Conservation (phyloP, 2,797 vertebrate genomes). For the Florisuga fusca region DNA sequence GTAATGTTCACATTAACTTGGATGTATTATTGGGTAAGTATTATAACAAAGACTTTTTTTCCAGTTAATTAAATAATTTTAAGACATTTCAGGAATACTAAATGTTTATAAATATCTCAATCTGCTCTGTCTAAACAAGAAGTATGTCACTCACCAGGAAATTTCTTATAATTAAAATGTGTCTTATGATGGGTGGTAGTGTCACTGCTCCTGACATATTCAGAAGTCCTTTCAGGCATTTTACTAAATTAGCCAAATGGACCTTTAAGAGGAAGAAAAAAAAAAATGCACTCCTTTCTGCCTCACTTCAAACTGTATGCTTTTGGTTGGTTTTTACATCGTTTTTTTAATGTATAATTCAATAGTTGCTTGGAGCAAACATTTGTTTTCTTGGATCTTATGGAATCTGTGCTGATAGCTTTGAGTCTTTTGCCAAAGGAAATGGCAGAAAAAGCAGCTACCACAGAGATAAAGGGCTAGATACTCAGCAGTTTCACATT, state of each 20-base stretch:
- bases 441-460: neutral
- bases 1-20: neutral
- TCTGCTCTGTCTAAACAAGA: neutral
- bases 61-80: neutral
- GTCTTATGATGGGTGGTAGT: neutral
- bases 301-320: neutral
- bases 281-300: neutral
- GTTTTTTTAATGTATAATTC: slow-evolving; percentile 28
- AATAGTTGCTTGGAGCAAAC: neutral
- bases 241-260: neutral
- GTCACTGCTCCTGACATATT: neutral
- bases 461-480: neutral
- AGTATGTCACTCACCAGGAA: neutral
- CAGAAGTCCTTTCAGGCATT: neutral
- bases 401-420: neutral
- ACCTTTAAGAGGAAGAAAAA: neutral
- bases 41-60: neutral
- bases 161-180: neutral
- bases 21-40: neutral
- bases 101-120: neutral
- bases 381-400: slow-evolving; percentile 9
- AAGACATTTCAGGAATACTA: neutral
- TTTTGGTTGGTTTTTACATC: neutral
- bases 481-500: neutral
- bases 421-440: neutral